phyloP scores from a whole-genome alignment of 2,113 vertebrate genomes.

The Anseranas semipalmata region DNA sequence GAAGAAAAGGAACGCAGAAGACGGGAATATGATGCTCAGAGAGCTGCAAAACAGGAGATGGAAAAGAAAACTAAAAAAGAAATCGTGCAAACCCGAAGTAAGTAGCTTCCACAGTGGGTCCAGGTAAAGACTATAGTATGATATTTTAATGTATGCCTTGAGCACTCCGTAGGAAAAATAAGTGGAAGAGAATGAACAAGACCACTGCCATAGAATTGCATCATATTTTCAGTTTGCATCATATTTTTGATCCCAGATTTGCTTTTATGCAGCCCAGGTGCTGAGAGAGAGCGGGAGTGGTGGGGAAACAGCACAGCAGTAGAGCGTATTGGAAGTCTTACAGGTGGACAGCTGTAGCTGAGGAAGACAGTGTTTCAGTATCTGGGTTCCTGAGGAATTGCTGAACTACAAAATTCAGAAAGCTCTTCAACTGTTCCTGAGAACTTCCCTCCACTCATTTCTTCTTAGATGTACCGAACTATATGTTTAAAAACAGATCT shows the following conservation, averaged over 20 bases:
- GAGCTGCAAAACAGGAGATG: conserved; percentile 84
- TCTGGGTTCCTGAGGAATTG: neutral
- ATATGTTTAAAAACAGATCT: neutral
- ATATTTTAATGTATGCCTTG: neutral
- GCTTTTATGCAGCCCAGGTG: neutral
- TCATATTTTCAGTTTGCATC: neutral
- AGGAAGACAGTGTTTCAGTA: neutral
- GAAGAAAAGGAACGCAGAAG: conserved; percentile 94
- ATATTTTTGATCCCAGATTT: neutral
- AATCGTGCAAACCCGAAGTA: conserved; percentile 75
- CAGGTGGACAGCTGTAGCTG: neutral
- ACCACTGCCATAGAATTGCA: neutral
- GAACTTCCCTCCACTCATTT: neutral
- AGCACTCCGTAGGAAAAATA: neutral
- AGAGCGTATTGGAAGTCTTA: neutral
- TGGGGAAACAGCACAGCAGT: neutral
- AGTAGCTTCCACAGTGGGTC: conserved; percentile 36
- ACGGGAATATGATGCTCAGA: conserved; percentile 90
- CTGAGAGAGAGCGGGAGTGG: neutral
- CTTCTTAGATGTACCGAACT: neutral
- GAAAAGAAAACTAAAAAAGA: conserved; percentile 88
- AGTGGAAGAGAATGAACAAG: neutral
- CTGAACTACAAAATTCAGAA: neutral
- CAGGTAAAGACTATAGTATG: neutral
- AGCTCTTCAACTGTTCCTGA: neutral